Conservation (phyloP, 2,797 vertebrate genomes). For the Lepilemur septentrionalis region DNA sequence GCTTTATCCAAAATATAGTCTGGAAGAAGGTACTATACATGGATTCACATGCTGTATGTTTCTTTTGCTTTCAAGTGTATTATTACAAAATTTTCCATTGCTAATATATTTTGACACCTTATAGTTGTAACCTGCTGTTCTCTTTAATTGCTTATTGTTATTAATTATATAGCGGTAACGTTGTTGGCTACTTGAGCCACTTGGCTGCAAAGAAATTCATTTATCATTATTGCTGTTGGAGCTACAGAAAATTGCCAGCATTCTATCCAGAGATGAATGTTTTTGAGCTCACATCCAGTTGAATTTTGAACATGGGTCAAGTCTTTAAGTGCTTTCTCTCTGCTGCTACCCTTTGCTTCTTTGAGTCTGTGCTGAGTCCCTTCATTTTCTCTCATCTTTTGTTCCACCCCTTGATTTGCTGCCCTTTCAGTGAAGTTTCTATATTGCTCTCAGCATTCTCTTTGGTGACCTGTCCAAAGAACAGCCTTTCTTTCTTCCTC, state of each 20-base stretch:
- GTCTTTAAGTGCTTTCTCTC: constrained; percentile 48
- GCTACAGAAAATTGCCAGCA: constrained; percentile 73
- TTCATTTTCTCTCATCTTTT: constrained; percentile 22
- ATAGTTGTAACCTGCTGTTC: constrained; percentile 81
- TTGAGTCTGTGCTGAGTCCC: neutral
- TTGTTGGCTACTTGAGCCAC: constrained; percentile 79
- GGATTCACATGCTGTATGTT: constrained; percentile 55
- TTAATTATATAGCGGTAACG: constrained; percentile 81
- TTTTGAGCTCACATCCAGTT: constrained; percentile 73
- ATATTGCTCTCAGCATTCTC: neutral
- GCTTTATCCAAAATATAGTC: constrained; percentile 55
- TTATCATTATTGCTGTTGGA: constrained; percentile 81
- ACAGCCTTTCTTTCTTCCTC: neutral
- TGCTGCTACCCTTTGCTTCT: neutral
- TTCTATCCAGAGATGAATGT: constrained; percentile 75
- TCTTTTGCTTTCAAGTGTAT: constrained; percentile 71
- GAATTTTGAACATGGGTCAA: constrained; percentile 73
- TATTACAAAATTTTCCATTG: constrained; percentile 71
- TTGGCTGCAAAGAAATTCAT: constrained; percentile 82
- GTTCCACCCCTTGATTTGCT: neutral
- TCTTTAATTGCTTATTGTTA: constrained; percentile 87
- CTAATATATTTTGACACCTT: constrained; percentile 79
- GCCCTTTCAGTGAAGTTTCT: neutral
- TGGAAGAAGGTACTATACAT: constrained; percentile 48
- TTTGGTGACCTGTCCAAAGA: neutral